Base-by-base conservation (phyloP, 2,888 invertebrate species). In the Heteromurus nitidus region DNA sequence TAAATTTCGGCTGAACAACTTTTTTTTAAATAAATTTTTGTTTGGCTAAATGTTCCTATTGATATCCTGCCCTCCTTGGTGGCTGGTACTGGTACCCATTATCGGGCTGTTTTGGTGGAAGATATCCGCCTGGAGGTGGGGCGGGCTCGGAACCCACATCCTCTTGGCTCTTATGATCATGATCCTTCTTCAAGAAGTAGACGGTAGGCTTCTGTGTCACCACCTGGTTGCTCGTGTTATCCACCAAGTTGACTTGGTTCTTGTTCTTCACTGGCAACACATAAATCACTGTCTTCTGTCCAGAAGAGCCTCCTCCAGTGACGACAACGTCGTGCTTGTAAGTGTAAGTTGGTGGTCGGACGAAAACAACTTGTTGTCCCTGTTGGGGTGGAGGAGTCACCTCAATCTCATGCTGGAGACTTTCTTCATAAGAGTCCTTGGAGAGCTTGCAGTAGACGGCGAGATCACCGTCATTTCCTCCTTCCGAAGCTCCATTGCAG, bases 321-420 rank as follows among this genome's bases (percentile, higher is more conserved):
- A 84, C 73, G 16, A 80, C 24, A 16, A 84, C 84, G 58, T 84
- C 79, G 50, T 84, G 84, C 58, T 80, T 84, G 67, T 84, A 84
- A 24, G 69, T 82, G 47, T 80, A 79, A 18, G 73, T 28, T 42
- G 83, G 83, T 58, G 83, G 83, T 47, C 81, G 73, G 50, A 83
- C 77, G 36, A 83, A 83, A 18, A 83, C 79, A n/a, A 83, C 81
- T 58, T 81, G 80, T 47, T 80, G 75, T 9, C 53, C 47, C 1
- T 22, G 13, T 36, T 73, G 55, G 7, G 76, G 42, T 16, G 67
- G 60, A n/a, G 81, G 67, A 50, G 70, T 80, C 36, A 83, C 72
- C 30, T 68, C 50, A 20, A 69, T 64, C 55, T 73, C 69, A 65
- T 83, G 83, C 44, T 76, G 60, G 11, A 83, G 65, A 16, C 67